These are phyloP conservation scores for Ochropleura leucogaster DNA, from an alignment of 2,888 invertebrate species.

Conservation along the genomic window DNA sequence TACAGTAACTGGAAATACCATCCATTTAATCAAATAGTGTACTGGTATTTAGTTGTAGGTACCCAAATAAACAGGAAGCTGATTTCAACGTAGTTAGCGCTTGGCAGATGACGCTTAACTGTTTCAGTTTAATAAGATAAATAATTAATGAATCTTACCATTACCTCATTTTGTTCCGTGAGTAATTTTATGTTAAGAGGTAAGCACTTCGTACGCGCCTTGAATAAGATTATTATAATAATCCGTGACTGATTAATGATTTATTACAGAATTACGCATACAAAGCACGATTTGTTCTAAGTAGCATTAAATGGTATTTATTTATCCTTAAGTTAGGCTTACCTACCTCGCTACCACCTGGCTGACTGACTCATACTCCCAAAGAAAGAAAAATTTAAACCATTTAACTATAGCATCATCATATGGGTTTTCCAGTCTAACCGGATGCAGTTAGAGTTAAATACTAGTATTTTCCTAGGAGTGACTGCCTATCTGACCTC, in stretches of 20 bases:
- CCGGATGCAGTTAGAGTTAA: too few species aligned
- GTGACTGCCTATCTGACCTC: too few species aligned
- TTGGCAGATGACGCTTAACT: neutral
- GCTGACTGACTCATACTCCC: neutral
- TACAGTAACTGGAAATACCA: neutral
- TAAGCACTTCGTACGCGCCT: slow-evolving; percentile 10
- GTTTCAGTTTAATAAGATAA: neutral
- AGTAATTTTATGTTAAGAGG: neutral
- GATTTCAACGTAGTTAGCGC: neutral
- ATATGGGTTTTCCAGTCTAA: too few species aligned
- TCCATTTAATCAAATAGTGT: neutral
- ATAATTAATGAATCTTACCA: neutral
- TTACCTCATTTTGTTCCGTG: neutral
- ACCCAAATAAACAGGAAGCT: neutral
- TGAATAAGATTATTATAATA: slow-evolving; percentile 14
- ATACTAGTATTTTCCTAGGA: too few species aligned
- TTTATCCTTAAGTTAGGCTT: neutral
- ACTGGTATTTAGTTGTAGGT: neutral
- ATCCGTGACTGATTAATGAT: slow-evolving; percentile 14
- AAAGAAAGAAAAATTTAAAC: neutral
- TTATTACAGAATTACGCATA: neutral
- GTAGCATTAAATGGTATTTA: neutral
- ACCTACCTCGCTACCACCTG: neutral
- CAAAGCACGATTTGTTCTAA: slow-evolving; percentile 1
- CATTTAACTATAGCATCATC: too few species aligned